Base-by-base conservation (phyloP, 2,113 vertebrate genomes). In the Argyrosomus japonicus region DNA sequence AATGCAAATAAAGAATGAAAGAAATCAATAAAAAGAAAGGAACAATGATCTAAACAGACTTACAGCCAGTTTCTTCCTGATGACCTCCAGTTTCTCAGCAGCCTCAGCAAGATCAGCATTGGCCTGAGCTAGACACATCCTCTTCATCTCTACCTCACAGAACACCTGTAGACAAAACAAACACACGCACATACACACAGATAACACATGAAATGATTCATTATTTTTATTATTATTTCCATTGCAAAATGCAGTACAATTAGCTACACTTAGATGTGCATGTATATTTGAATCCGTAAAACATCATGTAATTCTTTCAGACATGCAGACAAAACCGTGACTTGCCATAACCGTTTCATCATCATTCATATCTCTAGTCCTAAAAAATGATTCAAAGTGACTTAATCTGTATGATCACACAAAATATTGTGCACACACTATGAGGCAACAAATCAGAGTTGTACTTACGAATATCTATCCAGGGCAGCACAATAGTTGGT, bases 381-480 rank as follows among this genome's bases (percentile, higher is more conserved):
- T 60, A 32, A 60, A 69, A 58, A 13, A 25, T 71, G 0, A 32
- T 53, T 5, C 29, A 13, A 47, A 77, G 69, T 25, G 27, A 43
- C 15, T 23, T 13, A 0, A 17, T 43, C 10, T 29, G 9, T 67
- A 11, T 58, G 19, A 36, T 63, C 8, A 27, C 14, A 32, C 48
- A 18, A 50, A 12, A 69, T 53, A 25, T 58, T 27, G 23, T 8
- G 6, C 5, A 54, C 14, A 76, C 13, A 61, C 11, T 10, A 11
- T 27, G 18, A 45, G 3, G 17, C 7, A 48, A 23, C 21, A 76
- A 6, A 77, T 25, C 3, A 19, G 14, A 75, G 23, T 36, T 84
- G 5, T 94, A 96, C 95, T 96, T 94, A 95, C 97, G 96, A 96
- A 96, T 19, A 96, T 97, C 96, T 97, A 88, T 94, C 93, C 93